Percentiles rank a stretch among this genome's conserved stretches.
Evolutionary conservation across 2,797 vertebrate genomes (phyloP).

Genomic region (Lerista edwardsae): DNA sequence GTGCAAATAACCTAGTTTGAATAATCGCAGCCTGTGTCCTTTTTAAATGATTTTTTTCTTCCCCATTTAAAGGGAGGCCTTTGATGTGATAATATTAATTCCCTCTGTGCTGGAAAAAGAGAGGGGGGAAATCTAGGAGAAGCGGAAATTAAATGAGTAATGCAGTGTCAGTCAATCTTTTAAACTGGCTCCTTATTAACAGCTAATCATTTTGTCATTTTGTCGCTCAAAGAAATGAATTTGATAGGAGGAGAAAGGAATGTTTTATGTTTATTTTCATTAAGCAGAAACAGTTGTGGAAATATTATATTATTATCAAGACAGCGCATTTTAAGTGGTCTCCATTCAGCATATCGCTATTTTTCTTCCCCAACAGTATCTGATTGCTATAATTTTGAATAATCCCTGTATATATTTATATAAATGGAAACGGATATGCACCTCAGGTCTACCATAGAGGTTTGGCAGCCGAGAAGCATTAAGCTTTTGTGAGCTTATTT

Average conservation of each 20-base stretch:
- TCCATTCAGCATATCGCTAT: conserved; percentile 68
- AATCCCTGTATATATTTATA: conserved; percentile 66
- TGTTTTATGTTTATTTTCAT: conserved; percentile 82
- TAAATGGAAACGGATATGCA: conserved; percentile 65
- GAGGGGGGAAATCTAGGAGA: conserved; percentile 76
- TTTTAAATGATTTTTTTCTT: conserved; percentile 92
- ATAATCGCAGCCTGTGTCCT: conserved; percentile 95
- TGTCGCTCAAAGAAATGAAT: conserved; percentile 85
- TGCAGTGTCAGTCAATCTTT: conserved; percentile 93
- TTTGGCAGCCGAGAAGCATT: conserved; percentile 52
- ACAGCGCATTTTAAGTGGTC: conserved; percentile 73
- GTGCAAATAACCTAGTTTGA: conserved; percentile 95
- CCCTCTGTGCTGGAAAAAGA: conserved; percentile 83
- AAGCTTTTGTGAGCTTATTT: conserved; percentile 52
- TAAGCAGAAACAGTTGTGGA: conserved; percentile 83
- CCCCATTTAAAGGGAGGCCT: conserved; percentile 90
- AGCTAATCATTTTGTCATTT: conserved; percentile 94
- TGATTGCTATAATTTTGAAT: conserved; percentile 77
- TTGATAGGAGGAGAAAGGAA: conserved; percentile 79
- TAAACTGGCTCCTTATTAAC: conserved; percentile 91
- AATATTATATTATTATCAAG: conserved; percentile 77
- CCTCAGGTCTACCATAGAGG: conserved; percentile 44
- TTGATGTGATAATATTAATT: conserved; percentile 99
- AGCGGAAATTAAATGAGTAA: conserved; percentile 97
- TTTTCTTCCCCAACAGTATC: conserved; percentile 70